These are phyloP conservation scores for Mesoclemmys tuberculata DNA, from an alignment of 2,113 vertebrate genomes.

Conservation along the genomic window DNA sequence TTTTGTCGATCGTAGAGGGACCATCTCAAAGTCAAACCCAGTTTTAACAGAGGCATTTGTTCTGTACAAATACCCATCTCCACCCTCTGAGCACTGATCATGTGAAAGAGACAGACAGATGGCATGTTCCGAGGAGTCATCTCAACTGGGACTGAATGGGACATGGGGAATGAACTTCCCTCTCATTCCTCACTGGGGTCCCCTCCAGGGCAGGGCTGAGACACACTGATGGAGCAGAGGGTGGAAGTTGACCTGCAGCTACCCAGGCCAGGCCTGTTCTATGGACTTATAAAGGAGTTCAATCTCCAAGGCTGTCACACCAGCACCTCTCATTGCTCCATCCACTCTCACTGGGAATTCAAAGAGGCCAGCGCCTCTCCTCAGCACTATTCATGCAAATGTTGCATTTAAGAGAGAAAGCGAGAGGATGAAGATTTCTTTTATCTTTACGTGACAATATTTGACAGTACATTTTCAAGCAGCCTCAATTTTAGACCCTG, in stretches of 20 bases:
- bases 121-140: rapidly evolving
- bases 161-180: not conserved
- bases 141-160: not conserved
- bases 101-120: not conserved
- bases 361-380: not conserved
- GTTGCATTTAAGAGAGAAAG: slow-evolving; percentile 7
- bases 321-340: slow-evolving; percentile 6
- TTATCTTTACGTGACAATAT: not conserved
- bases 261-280: not conserved
- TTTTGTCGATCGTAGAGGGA: not conserved
- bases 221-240: not conserved
- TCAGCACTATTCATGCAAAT: not conserved
- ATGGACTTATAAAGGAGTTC: not conserved
- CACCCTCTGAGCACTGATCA: not conserved
- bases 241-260: not conserved
- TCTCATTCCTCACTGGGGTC: not conserved
- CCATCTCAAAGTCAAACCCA: not conserved
- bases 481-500: not conserved
- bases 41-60: not conserved
- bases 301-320: not conserved
- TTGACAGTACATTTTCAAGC: slow-evolving; percentile 46
- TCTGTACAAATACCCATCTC: not conserved
- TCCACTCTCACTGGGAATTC: not conserved
- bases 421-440: slow-evolving; percentile 24
- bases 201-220: not conserved